A percentile compares a stretch with the other conserved stretches of the same genome.
Conservation (phyloP, 2,113 vertebrate species). For the Microcebus lehilahytsara region DNA sequence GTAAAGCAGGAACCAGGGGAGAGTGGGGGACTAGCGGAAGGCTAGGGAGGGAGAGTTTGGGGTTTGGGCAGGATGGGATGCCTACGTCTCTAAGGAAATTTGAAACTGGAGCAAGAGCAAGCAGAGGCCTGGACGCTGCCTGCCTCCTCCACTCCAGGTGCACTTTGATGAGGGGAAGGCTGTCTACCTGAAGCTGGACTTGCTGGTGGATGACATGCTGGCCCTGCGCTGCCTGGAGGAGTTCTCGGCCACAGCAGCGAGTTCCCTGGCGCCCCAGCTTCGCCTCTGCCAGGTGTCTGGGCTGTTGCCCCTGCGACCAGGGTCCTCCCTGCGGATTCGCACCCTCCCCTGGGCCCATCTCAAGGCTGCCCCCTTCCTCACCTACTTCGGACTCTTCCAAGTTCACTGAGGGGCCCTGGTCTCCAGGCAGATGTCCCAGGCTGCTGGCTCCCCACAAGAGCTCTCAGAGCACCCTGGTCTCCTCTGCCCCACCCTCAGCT, state of each 20-base stretch:
- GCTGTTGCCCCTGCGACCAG: slow-evolving; percentile 86
- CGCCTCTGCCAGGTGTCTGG: slow-evolving; percentile 93
- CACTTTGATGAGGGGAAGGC: slow-evolving; percentile 92
- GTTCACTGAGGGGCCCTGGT: slow-evolving; percentile 86
- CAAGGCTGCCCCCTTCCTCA: slow-evolving; percentile 87
- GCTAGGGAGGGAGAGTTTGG: not conserved
- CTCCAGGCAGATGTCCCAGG: not conserved
- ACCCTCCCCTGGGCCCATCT: slow-evolving; percentile 88
- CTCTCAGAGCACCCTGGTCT: not conserved
- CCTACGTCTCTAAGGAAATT: not conserved
- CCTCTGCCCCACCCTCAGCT: not conserved
- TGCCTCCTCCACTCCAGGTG: slow-evolving; percentile 82
- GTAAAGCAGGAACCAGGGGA: not conserved
- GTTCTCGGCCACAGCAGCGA: slow-evolving; percentile 89
- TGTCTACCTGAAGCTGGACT: slow-evolving; percentile 93
- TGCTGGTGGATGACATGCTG: slow-evolving; percentile 83
- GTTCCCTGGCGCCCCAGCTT: slow-evolving; percentile 86
- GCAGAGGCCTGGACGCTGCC: not conserved
- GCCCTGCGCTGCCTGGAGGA: slow-evolving; percentile 91
- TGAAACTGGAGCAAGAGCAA: not conserved
- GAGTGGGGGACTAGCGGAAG: not conserved
- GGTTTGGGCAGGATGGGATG: not conserved
- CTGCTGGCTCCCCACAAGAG: not conserved
- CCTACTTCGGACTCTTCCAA: slow-evolving; percentile 94
- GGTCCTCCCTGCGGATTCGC: slow-evolving; percentile 86